Conservation (phyloP, 1,140 invertebrate genomes). For the Drosophila equinoxialis region DNA sequence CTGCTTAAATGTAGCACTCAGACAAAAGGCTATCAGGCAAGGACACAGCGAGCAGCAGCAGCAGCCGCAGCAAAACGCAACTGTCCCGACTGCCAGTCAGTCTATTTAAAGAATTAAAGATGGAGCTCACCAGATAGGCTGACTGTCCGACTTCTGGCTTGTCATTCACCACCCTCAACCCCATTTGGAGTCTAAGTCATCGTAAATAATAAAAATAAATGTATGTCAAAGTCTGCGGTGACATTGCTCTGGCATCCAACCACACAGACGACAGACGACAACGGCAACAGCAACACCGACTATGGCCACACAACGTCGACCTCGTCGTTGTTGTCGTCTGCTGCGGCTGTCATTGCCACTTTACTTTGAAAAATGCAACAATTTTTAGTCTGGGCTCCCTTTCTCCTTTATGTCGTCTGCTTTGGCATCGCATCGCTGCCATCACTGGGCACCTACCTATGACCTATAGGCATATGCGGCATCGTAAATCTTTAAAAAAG, state of each 20-base stretch:
- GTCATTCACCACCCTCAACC: neutral
- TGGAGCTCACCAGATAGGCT: constrained; percentile 64
- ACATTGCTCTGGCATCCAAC: constrained; percentile 47
- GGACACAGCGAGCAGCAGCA: constrained; percentile 33
- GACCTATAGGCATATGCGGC: constrained; percentile 81
- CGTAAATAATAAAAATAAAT: constrained; percentile 82
- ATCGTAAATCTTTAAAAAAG: constrained; percentile 83
- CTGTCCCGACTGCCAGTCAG: constrained; percentile 50
- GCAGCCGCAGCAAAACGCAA: constrained; percentile 56
- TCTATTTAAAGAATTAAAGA: constrained; percentile 82
- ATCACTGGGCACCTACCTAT: constrained; percentile 52
- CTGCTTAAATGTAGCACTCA: constrained; percentile 78
- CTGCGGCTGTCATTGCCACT: constrained; percentile 69
- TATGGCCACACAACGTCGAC: neutral
- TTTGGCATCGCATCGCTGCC: constrained; percentile 17
- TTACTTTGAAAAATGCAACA: constrained; percentile 78
- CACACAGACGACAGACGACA: constrained; percentile 41
- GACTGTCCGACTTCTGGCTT: constrained; percentile 21
- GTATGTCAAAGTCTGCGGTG: constrained; percentile 80
- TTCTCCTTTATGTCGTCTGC: constrained; percentile 45
- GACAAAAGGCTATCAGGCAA: constrained; percentile 78
- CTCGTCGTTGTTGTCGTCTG: neutral
- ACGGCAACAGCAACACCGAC: constrained; percentile 5
- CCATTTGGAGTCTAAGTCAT: constrained; percentile 59
- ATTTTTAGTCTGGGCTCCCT: constrained; percentile 65